These are phyloP conservation scores for Dicyrtoma fusca DNA, from an alignment of 2,888 invertebrate species.

Conservation along the genomic window DNA sequence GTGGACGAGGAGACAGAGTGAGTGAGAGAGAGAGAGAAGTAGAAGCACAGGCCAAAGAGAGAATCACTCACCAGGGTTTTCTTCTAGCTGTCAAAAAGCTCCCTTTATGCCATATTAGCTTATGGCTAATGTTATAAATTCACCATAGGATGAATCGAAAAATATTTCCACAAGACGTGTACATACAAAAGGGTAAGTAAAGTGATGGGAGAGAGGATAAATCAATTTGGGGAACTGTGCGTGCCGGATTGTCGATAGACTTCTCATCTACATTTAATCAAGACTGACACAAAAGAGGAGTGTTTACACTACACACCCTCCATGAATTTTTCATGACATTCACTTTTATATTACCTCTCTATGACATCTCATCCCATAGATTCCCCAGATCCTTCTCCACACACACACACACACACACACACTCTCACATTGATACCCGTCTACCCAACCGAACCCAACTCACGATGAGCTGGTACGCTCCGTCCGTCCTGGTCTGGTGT, in stretches of 20 bases:
- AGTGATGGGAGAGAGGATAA: constrained; percentile 47
- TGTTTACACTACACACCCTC: constrained; percentile 57
- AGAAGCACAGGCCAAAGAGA: neutral
- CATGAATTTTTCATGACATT: constrained; percentile 57
- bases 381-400: constrained; percentile 3
- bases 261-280: constrained; percentile 57
- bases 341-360: constrained; percentile 44
- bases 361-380: constrained; percentile 44
- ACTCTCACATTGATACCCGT: neutral
- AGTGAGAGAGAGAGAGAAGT: constrained; percentile 3
- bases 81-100: constrained; percentile 26
- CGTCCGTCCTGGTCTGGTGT: too few species aligned
- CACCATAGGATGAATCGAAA: constrained; percentile 7
- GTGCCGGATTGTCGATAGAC: constrained; percentile 53
- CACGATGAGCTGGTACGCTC: too few species aligned
- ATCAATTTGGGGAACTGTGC: constrained; percentile 55
- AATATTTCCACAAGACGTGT: constrained; percentile 13
- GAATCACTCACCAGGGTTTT: constrained; percentile 32
- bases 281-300: constrained; percentile 57
- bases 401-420: neutral
- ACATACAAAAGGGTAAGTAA: constrained; percentile 35
- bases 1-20: neutral
- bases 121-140: constrained; percentile 27
- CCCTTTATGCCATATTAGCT: constrained; percentile 29
- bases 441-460: too few species aligned